Base-by-base conservation (phyloP, 1,140 invertebrate genomes). In the Oryzaephilus surinamensis region DNA sequence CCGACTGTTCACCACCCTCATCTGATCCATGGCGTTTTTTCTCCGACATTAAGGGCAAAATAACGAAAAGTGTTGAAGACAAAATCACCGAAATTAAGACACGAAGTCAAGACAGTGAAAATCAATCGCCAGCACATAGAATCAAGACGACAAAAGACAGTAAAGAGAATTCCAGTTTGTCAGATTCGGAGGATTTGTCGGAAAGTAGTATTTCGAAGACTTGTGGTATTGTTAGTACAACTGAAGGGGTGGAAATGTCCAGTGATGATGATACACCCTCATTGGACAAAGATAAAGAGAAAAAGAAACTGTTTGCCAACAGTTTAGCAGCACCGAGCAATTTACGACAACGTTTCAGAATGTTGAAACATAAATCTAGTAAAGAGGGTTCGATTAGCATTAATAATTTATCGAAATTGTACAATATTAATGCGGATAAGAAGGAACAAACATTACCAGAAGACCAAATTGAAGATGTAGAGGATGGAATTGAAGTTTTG, bases 51-150 rank as follows among this genome's bases (percentile, higher is more conserved):
- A 68, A 60, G 56, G 64, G 71, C 6, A 73, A 74, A 55, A 72
- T 76, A 31, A 73, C 72, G n/a, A 75, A 74, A 51, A 76, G 70
- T n/a, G 73, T 76, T 12, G 73, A 76, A 51, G 73, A 72, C 15
- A 76, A 74, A 52, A 44, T 76, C 3, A 69, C 63, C 1, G 73
- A 74, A 46, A 73, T 73, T n/a, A 76, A 75, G 46, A 40, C 52
- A 6, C 50, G 54, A 34, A 60, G 49, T 28, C 42, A 46, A n/a
- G 58, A 58, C 7, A n/a, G n/a, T n/a, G 60, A 58, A 30, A 51
- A 6, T 8, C 4, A 50, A 12, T 55, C 52, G 7, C 50, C 56
- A 8, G 36, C 35, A 19, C 43, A 43, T 19, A 39, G 23, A 40
- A 14, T 37, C 7, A 50, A 46, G 27, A 61, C 60, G 26, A 45